Conservation (phyloP, 2,888 invertebrate species). For the Sussaba pulchella region DNA sequence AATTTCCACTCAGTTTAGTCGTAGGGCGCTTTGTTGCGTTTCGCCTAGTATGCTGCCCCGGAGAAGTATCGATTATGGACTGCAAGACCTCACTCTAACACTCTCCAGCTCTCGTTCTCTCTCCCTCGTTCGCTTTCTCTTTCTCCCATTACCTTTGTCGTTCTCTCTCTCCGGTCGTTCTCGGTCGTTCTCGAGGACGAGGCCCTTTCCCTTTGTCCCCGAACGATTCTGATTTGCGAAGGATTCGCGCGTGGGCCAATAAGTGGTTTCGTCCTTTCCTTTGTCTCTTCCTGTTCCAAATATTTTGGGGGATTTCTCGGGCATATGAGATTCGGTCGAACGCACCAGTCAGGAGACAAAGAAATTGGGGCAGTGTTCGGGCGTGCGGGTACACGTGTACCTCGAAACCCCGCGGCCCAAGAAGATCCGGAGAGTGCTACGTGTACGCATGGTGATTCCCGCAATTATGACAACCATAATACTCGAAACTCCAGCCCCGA, state of each 20-base stretch:
- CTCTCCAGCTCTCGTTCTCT: not conserved
- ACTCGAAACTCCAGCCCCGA: not conserved
- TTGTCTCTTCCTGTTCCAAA: slow-evolving; percentile 9
- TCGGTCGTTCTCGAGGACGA: not conserved
- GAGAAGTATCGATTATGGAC: slow-evolving; percentile 51
- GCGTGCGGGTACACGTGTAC: slow-evolving; percentile 21
- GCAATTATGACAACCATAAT: slow-evolving; percentile 37
- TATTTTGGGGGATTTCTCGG: slow-evolving; percentile 10
- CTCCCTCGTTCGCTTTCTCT: not conserved
- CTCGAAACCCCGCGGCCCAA: not conserved
- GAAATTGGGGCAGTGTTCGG: not conserved
- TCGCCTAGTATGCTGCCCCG: slow-evolving; percentile 32
- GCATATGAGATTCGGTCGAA: not conserved
- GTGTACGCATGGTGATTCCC: slow-evolving; percentile 13
- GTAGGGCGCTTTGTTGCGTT: slow-evolving; percentile 46
- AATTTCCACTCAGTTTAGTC: slow-evolving; percentile 57
- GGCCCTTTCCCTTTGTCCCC: slow-evolving; percentile 18
- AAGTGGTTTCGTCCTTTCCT: slow-evolving; percentile 17
- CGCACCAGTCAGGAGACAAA: slow-evolving; percentile 27
- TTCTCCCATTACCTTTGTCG: no score
- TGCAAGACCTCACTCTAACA: slow-evolving; percentile 2
- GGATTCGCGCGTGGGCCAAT: slow-evolving; percentile 6
- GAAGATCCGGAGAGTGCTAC: not conserved
- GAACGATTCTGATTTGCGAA: slow-evolving; percentile 1
- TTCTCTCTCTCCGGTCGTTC: not conserved